Evolutionary conservation across 2,113 vertebrate species (phyloP), one percentile per base, ranked within the genome.

Genomic region (Cygnus atratus): DNA sequence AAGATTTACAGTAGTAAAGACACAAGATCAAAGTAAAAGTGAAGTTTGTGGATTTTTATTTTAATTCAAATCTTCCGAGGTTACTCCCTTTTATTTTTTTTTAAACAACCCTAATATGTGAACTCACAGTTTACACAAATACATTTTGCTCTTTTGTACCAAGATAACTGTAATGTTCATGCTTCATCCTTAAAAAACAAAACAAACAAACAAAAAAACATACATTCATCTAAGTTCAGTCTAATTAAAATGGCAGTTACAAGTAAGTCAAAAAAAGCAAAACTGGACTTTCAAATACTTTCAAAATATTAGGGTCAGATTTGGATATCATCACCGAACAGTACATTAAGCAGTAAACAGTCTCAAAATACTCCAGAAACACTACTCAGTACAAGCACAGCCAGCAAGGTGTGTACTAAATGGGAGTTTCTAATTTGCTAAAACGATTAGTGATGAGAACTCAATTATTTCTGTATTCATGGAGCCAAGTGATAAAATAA

Each of bases 391-490:
- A 48, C 15, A 84, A 83, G 35, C 18, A 55, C 58, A 50, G 28
- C 67, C 80, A 62, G 20, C 16, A 91, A 70, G 41, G 62, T 22
- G 22, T 71, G 58, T 4, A 14, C 58, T 88, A 83, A 81, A 65
- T 43, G 24, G 41, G 84, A 71, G 92, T 93, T 92, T 91, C 37
- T 89, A 79, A 81, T 88, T 93, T 87, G 44, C 72, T 90, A n/a
- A 70, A 94, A 95, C 84, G 46, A 52, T 88, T 93, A 96, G 25
- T 78, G 88, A 97, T 93, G 57, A 97, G 95, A 98, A 95, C 62
- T 93, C 94, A 93, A 95, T 92, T 95, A 95, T 96, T 90, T 94
- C 44, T 81, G 80, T 94, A 93, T 97, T 97, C 93, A 93, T 73
- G 58, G n/a, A 80, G 41, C 58, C 67, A 52, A 91, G 52, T 81